Percentiles rank a stretch among this genome's conserved stretches.
Conservation (phyloP, 1,140 invertebrate species). For the Adoxophyes honmai region DNA sequence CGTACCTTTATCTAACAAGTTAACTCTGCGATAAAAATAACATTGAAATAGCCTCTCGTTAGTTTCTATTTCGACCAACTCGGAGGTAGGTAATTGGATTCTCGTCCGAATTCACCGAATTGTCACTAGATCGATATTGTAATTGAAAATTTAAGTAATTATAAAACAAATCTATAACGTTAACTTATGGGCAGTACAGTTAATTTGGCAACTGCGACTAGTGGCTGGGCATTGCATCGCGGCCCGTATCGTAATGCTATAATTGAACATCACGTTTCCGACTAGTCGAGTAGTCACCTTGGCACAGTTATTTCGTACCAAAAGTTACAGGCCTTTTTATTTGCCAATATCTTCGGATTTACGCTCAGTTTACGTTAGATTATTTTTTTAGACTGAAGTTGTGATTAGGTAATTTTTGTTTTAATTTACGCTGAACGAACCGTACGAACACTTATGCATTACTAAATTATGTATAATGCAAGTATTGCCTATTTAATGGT, state of each 20-base stretch:
- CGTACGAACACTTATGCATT: too few relatives aligned
- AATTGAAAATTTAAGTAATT: too few relatives aligned
- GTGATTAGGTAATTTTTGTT: background rate
- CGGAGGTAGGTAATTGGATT: background rate
- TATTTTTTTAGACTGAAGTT: background rate
- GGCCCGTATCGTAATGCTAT: constrained; percentile 37
- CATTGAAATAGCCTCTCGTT: background rate
- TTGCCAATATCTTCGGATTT: constrained; percentile 14
- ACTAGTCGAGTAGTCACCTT: constrained; percentile 52
- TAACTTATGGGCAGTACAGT: constrained; percentile 16
- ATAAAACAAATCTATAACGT: too few relatives aligned
- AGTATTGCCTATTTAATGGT: too few relatives aligned
- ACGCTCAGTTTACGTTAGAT: constrained; percentile 1
- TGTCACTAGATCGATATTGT: too few relatives aligned
- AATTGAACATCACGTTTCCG: constrained; percentile 58
- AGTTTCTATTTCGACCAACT: background rate
- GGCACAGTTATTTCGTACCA: constrained; percentile 51
- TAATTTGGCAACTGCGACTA: constrained; percentile 31
- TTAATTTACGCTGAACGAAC: too few relatives aligned
- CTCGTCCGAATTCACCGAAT: background rate
- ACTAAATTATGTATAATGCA: too few relatives aligned
- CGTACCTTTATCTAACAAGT: constrained; percentile 2
- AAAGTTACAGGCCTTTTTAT: constrained; percentile 38
- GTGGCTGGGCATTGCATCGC: constrained; percentile 16
- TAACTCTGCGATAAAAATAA: constrained; percentile 6